Evolutionary conservation across 92 coral and sea anemone species (phyloP), one percentile per base, ranked within the genome.

Genomic region (Palythoa grandiflora): DNA sequence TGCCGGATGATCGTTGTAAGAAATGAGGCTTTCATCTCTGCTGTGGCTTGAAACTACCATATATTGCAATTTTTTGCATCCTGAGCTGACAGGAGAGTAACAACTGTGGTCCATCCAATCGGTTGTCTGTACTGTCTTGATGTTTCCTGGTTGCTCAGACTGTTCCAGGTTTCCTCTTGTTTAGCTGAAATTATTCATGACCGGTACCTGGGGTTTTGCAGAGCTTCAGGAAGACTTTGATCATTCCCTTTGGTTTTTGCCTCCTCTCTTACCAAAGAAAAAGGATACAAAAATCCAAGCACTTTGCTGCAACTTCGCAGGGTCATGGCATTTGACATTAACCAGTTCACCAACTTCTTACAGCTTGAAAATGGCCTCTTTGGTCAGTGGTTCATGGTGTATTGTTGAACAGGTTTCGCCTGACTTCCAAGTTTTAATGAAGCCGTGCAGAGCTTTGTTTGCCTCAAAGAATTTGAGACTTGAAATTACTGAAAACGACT

Each of bases 101-200:
- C 14, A 28, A 38, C 47, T 70, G 74, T 70, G 14, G 47, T 11
- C 17, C 74, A 20, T 75, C 73, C 5, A 90, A 86, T 38, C 86
- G 84, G 68, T 87, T 84, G 10, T 90, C 87, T 13, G 37, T 77
- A 39, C 86, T 78, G 13, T 72, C 77, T 59, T 71, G 88, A 71
- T 68, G 44, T 2, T 28, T 70, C 17, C 35, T 70, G 15, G 74
- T 70, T 28, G 47, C 47, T 11, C 39, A 17, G 44, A 68, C 38
- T 21, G 39, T 37, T 28, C 40, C 74, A 28, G 74, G 74, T 70
- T 35, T 13, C 15, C 17, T 38, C 15, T 35, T 35, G 47, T 35
- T 70, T 28, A 38, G 17, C 17, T 70, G 15, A 38, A 70, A 65
- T 2, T 65, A 65, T 2, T 65, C 71, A 16, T 17, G 15, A 38